Conservation (phyloP, 1,140 invertebrate genomes). For the Halyomorpha halys region DNA sequence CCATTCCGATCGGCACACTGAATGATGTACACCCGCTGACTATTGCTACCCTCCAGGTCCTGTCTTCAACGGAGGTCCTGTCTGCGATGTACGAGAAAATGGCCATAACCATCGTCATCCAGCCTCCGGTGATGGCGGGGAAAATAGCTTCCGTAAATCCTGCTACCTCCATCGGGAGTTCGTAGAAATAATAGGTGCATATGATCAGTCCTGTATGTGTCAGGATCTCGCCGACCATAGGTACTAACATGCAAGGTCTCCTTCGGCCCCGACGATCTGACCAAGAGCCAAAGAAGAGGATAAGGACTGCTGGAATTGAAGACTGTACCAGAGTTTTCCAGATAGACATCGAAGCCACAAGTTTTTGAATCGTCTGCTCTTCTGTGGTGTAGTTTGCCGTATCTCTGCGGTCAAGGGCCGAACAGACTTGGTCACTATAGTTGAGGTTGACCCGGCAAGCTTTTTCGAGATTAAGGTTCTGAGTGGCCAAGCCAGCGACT, state of each 20-base stretch:
- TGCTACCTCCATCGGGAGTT: slow-evolving; percentile 57
- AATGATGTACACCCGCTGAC: slow-evolving; percentile 71
- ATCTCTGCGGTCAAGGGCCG: slow-evolving; percentile 54
- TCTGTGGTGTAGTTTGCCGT: slow-evolving; percentile 58
- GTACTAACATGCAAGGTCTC: slow-evolving; percentile 73
- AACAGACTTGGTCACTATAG: slow-evolving; percentile 57
- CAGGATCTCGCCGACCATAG: slow-evolving; percentile 68
- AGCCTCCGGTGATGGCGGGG: slow-evolving; percentile 68
- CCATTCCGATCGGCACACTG: slow-evolving; percentile 53
- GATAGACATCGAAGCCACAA: slow-evolving; percentile 63
- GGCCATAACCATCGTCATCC: slow-evolving; percentile 83
- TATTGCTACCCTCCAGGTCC: slow-evolving; percentile 71
- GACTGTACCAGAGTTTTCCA: slow-evolving; percentile 73
- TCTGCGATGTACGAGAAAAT: slow-evolving; percentile 82
- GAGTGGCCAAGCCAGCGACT: slow-evolving; percentile 63
- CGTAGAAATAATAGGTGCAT: slow-evolving; percentile 60
- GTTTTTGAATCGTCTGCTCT: slow-evolving; percentile 57
- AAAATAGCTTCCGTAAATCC: slow-evolving; percentile 64
- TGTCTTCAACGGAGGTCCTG: slow-evolving; percentile 64
- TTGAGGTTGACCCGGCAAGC: slow-evolving; percentile 68
- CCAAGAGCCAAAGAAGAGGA: slow-evolving; percentile 57
- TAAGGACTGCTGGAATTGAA: slow-evolving; percentile 58
- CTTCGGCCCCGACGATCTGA: slow-evolving; percentile 47
- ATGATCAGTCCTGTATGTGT: slow-evolving; percentile 63
- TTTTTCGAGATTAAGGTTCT: slow-evolving; percentile 74